Evolutionary conservation across 2,888 invertebrate species (phyloP).

Genomic region (Escarpia spicata): DNA sequence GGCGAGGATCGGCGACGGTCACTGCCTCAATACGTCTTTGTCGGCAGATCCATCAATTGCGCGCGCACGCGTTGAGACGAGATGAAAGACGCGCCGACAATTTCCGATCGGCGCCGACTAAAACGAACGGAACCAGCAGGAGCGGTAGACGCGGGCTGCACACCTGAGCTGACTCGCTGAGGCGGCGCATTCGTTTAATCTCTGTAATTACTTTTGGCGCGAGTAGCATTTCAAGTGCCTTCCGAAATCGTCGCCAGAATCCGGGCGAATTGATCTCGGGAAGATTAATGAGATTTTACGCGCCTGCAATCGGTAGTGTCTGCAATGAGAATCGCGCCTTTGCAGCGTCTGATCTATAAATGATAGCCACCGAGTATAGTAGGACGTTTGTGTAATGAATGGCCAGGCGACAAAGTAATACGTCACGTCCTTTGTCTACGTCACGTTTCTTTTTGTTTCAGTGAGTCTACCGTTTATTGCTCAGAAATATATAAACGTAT

Average conservation of each 20-base stretch:
- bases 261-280: conserved; percentile 16
- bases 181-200: neutral
- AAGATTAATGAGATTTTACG: conserved; percentile 10
- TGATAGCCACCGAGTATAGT: neutral
- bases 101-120: conserved; percentile 12
- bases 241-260: neutral
- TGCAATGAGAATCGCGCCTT: neutral
- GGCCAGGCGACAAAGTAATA: neutral
- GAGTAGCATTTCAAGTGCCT: conserved; percentile 4
- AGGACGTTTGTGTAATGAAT: neutral
- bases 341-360: neutral
- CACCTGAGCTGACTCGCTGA: neutral
- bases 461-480: no score
- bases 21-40: neutral
- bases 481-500: neutral
- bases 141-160: neutral
- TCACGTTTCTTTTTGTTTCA: no score
- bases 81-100: conserved; percentile 13
- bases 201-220: conserved; percentile 13
- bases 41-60: neutral
- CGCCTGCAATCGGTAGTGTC: neutral
- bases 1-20: neutral
- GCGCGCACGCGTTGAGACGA: neutral
- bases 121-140: neutral
- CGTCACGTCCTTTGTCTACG: neutral